Evolutionary conservation across 2,888 invertebrate genomes (phyloP).

Genomic region (Cataglyphis cursor): DNA sequence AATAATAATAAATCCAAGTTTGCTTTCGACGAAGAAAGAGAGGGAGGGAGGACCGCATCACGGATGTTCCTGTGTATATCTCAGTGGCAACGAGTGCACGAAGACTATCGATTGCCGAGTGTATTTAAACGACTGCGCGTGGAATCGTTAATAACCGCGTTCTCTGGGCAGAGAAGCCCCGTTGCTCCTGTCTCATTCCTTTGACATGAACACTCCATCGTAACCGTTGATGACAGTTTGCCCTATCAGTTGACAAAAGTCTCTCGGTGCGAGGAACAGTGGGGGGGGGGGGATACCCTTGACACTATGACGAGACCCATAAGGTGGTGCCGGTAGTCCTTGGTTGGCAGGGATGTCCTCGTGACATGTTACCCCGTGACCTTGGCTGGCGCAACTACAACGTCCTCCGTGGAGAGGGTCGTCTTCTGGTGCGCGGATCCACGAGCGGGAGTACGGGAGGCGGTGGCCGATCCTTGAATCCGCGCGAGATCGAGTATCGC

Average conservation of each 20-base stretch:
- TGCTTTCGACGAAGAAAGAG: not conserved
- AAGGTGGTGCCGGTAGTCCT: constrained; percentile 64
- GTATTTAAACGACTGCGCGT: constrained; percentile 45
- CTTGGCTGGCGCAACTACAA: constrained; percentile 81
- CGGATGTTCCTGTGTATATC: constrained; percentile 17
- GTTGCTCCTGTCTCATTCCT: not conserved
- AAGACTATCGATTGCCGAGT: constrained; percentile 42
- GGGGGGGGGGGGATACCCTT: not conserved
- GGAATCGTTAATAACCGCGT: constrained; percentile 20
- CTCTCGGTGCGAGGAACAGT: not conserved
- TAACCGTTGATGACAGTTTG: not conserved
- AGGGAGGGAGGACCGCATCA: not conserved
- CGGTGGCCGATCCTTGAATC: constrained; percentile 64
- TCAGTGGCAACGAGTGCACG: constrained; percentile 22
- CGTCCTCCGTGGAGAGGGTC: constrained; percentile 77
- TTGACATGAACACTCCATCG: not conserved
- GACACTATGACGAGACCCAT: constrained; percentile 53
- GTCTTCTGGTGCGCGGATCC: constrained; percentile 69
- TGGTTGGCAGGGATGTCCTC: constrained; percentile 79
- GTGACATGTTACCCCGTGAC: constrained; percentile 85
- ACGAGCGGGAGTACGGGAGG: constrained; percentile 59
- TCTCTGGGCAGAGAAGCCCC: not conserved
- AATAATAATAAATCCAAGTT: not conserved
- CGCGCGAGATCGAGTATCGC: constrained; percentile 75
- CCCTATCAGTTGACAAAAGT: not conserved